Base-by-base conservation (phyloP, 2,113 vertebrate genomes). In the Rana temporaria region DNA sequence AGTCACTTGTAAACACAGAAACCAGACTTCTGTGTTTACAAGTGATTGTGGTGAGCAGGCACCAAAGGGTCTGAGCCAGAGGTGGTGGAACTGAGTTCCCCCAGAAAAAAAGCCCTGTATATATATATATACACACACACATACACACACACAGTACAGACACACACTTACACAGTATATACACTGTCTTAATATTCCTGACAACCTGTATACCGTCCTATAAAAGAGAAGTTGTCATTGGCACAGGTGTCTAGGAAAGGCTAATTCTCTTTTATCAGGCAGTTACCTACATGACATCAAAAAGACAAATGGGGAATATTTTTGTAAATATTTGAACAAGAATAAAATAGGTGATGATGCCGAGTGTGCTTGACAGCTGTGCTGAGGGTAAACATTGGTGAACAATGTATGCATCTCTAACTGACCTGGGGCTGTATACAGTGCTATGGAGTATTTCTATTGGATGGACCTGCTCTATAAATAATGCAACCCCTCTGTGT, bases 241-340 rank as follows among this genome's bases (percentile, higher is more conserved):
- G 15, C 12, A 1, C 63, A 65, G 63, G 15, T 65, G 26, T 62
- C 59, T 62, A 62, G 42, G 6, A 48, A 9, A 62, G 20, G 19
- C 24, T 30, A 7, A 7, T 17, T 32, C 6, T 32, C 4, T 17
- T 22, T 65, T 16, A 32, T 18, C 24, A 17, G 24, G 15, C 4
- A 17, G 63, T 65, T 65, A 62, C 20, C 20, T 19, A 4, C 65
- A 67, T 20, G 48, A 4, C 6, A 19, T 57, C 4, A 34, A 15
- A 17, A 60, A 8, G 18, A 69, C 19, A 60, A 79, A 69, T 22
- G 22, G 55, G 24, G 78, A 20, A 57, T 19, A 68, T 42, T 79
- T 48, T 56, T 57, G 63, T 68, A 68, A 79, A 79, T 79, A 79
- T 67, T 79, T 68, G 78, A 69, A 56, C 32, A 79, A 16, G 16